phyloP scores from a whole-genome alignment of 2,888 invertebrate genomes.

The Onchidella celtica region DNA sequence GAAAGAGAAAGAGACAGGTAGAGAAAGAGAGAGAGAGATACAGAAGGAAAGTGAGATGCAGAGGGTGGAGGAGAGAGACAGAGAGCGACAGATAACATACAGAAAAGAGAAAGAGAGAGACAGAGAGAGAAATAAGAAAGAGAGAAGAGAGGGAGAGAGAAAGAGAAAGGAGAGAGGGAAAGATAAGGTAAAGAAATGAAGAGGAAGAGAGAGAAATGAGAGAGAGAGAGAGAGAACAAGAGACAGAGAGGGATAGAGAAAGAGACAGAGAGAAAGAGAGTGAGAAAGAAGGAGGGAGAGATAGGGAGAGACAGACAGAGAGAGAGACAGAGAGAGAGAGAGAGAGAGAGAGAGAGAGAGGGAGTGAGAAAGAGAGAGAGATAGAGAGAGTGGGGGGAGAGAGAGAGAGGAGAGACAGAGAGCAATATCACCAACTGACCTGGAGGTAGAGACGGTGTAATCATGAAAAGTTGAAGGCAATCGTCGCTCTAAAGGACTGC shows the following conservation, averaged over 20 bases:
- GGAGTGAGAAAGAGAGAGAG: constrained; percentile 21
- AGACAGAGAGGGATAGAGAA: constrained; percentile 28
- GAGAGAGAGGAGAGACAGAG: constrained; percentile 9
- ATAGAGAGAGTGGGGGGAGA: constrained; percentile 19
- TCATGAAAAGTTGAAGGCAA: constrained; percentile 67
- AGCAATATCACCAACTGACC: constrained; percentile 58
- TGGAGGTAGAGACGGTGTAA: constrained; percentile 72
- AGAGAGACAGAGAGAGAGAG: constrained; percentile 17
- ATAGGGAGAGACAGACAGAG: constrained; percentile 7
- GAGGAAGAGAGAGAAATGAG: not conserved
- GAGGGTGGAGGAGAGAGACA: no score
- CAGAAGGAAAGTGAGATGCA: no score
- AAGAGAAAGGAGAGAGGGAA: not conserved
- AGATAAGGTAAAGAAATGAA: not conserved
- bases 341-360: constrained; percentile 19
- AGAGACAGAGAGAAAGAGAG: constrained; percentile 11
- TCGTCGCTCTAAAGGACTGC: constrained; percentile 59
- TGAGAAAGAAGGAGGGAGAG: constrained; percentile 21
- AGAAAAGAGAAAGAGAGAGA: no score
- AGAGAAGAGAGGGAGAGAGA: not conserved
- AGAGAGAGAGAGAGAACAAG: not conserved
- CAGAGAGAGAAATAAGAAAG: no score
- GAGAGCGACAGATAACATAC: no score
- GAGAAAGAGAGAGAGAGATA: no score
- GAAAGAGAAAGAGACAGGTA: no score